These are phyloP conservation scores for Platygyra sinensis DNA, from an alignment of 64 coral and sea anemone species.

Conservation along the genomic window DNA sequence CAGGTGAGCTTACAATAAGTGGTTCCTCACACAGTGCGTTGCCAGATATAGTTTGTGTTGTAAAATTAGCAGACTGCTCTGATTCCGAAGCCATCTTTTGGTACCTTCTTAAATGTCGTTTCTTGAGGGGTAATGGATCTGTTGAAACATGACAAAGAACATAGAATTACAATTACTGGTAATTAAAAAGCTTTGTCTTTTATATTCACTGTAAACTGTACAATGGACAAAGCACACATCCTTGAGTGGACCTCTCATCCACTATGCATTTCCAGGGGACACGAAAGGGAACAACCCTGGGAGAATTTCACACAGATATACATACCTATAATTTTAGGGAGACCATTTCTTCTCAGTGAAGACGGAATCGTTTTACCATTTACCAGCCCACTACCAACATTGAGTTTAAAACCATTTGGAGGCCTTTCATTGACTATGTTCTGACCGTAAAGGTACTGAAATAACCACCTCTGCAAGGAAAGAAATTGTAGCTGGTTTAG, in stretches of 20 bases:
- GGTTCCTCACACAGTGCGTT: slow-evolving; percentile 21
- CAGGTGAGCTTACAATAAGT: slow-evolving; percentile 43
- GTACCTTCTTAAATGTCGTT: slow-evolving; percentile 69
- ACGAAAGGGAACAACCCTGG: not conserved
- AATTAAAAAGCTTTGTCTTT: not conserved
- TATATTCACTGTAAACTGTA: not conserved
- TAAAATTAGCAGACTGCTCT: not conserved
- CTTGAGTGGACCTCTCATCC: not conserved
- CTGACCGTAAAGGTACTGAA: slow-evolving; percentile 69
- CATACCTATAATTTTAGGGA: not conserved
- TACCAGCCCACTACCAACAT: slow-evolving; percentile 3
- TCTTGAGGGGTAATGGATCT: slow-evolving; percentile 81
- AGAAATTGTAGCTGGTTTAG: not conserved
- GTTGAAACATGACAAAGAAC: not conserved
- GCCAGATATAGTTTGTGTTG: not conserved
- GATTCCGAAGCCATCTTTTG: slow-evolving; percentile 28
- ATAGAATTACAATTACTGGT: not conserved
- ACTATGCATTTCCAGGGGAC: too few relatives aligned
- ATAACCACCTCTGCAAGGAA: slow-evolving; percentile 76
- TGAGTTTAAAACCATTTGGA: slow-evolving; percentile 75
- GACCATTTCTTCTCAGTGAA: slow-evolving; percentile 38
- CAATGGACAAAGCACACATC: not conserved
- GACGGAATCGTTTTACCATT: slow-evolving; percentile 60
- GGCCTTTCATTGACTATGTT: slow-evolving; percentile 58
- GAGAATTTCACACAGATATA: not conserved